phyloP scores from a whole-genome alignment of 2,888 invertebrate genomes.

The Patella ulyssiponensis region DNA sequence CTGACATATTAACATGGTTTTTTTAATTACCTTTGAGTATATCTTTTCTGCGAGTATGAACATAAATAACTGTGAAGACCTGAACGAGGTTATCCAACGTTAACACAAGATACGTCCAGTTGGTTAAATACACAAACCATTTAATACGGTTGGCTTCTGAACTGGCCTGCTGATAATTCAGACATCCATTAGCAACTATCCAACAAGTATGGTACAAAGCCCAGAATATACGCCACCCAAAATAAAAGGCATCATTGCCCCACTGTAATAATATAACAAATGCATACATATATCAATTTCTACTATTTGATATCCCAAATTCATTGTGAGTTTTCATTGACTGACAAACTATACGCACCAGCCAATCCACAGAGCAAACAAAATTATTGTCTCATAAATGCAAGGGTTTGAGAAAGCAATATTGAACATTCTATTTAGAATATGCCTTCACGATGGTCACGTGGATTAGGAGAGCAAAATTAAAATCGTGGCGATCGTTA shows the following conservation, averaged over 20 bases:
- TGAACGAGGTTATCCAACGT: slow-evolving; percentile 31
- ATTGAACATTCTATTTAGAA: too few species aligned
- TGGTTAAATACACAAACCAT: slow-evolving; percentile 49
- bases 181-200: slow-evolving; percentile 31
- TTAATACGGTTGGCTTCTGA: slow-evolving; percentile 27
- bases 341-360: too few species aligned
- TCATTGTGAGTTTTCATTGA: too few species aligned
- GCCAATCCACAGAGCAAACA: too few species aligned
- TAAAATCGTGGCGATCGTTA: too few species aligned
- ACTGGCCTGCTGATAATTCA: slow-evolving; percentile 16
- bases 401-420: too few species aligned
- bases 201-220: slow-evolving; percentile 33
- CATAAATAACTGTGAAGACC: slow-evolving; percentile 21
- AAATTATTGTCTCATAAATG: too few species aligned
- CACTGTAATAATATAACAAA: slow-evolving; percentile 18
- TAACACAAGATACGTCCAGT: slow-evolving; percentile 41
- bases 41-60: slow-evolving; percentile 11
- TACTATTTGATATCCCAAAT: too few species aligned
- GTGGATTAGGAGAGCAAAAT: too few species aligned
- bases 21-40: slow-evolving; percentile 13
- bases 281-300: too few species aligned
- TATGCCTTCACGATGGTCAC: too few species aligned
- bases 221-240: slow-evolving; percentile 36
- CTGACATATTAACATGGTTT: too few species aligned
- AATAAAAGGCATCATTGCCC: slow-evolving; percentile 18